phyloP scores from a whole-genome alignment of 2,113 vertebrate genomes.

The Ceuthmochares aereus region DNA sequence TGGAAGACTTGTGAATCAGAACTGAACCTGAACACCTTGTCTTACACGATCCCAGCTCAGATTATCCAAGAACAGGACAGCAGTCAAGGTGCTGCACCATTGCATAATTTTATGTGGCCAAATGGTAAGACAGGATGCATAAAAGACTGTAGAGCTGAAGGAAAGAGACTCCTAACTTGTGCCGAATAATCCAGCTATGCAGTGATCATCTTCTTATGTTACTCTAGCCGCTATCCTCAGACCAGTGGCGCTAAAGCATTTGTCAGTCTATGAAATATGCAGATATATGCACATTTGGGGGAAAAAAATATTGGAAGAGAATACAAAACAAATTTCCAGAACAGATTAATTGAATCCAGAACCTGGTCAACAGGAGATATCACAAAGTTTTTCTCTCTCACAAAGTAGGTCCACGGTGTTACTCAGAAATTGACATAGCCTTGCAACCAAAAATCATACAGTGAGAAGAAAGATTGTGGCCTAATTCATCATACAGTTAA shows the following conservation, averaged over 20 bases:
- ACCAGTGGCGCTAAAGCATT: neutral
- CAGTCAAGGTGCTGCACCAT: neutral
- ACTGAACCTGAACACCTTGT: neutral
- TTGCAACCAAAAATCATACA: neutral
- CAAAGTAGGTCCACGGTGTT: neutral
- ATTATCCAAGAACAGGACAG: neutral
- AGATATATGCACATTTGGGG: rapidly evolving
- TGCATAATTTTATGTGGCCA: neutral
- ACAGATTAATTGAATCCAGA: neutral
- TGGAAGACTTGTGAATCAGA: neutral
- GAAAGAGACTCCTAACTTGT: neutral
- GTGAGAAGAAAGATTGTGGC: neutral
- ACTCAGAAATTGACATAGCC: neutral
- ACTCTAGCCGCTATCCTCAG: neutral
- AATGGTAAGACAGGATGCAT: rapidly evolving
- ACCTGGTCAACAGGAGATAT: neutral
- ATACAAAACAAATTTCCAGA: neutral
- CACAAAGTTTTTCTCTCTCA: neutral
- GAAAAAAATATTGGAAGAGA: neutral
- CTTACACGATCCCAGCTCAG: neutral
- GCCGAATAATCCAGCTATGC: neutral
- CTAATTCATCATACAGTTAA: neutral
- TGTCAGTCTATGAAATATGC: neutral
- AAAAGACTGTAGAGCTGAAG: neutral
- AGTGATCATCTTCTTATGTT: neutral